Conservation (phyloP, 2,888 invertebrate genomes). For the Andrena praecox region DNA sequence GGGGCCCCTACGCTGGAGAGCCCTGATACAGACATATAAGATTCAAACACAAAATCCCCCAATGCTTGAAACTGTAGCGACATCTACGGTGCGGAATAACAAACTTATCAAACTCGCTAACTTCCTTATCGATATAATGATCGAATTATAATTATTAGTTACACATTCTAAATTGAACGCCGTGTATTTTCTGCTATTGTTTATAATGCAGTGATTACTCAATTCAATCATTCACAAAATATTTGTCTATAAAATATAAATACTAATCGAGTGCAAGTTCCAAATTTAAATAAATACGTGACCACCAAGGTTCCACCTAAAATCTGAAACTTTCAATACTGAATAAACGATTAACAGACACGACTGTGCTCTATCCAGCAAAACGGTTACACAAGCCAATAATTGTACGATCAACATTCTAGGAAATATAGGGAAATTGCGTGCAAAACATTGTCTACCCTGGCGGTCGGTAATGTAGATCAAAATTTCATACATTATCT, state of each 20-base stretch:
- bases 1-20: too few species aligned
- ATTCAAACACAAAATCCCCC: not conserved
- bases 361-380: slow-evolving; percentile 13
- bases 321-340: too few species aligned
- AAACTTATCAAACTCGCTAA: not conserved
- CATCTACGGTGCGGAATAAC: not conserved
- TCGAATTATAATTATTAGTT: not conserved
- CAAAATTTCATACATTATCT: slow-evolving; percentile 1
- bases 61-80: not conserved
- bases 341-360: not conserved
- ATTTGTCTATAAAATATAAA: not conserved
- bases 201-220: too few species aligned
- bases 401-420: not conserved
- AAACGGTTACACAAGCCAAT: not conserved
- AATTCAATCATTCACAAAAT: too few species aligned
- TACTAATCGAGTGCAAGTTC: not conserved
- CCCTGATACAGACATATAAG: too few species aligned
- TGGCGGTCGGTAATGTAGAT: slow-evolving; percentile 11
- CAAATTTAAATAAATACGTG: not conserved
- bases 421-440: slow-evolving; percentile 45
- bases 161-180: too few species aligned
- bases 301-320: too few species aligned
- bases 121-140: not conserved
- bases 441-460: slow-evolving; percentile 12
- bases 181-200: too few species aligned